A percentile compares a stretch with the other conserved stretches of the same genome.
These are phyloP conservation scores for Harpegnathos saltator DNA, from an alignment of 1,140 invertebrate species.

Conservation along the genomic window DNA sequence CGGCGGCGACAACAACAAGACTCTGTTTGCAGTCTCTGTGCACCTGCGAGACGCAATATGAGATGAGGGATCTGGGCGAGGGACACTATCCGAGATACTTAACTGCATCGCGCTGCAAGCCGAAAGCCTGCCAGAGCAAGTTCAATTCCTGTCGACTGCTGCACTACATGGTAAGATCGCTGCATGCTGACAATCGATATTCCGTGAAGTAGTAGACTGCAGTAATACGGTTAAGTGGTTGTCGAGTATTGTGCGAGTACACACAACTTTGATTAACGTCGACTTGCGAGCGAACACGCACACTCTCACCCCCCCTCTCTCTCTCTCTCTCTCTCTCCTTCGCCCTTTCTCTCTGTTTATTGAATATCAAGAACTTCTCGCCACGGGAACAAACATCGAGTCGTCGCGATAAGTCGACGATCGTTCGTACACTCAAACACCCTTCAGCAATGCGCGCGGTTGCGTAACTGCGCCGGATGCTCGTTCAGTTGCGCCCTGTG, in stretches of 20 bases:
- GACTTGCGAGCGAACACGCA: neutral
- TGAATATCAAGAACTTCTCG: constrained; percentile 5
- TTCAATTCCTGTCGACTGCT: constrained; percentile 73
- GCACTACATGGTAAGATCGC: constrained; percentile 70
- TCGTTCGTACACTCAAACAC: neutral
- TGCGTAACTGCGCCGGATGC: neutral
- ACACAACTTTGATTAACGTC: constrained; percentile 36
- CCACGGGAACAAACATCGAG: neutral
- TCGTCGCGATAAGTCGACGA: neutral
- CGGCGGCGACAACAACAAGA: no score
- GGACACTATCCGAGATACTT: constrained; percentile 75
- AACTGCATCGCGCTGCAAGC: constrained; percentile 64
- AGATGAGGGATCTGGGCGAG: constrained; percentile 70
- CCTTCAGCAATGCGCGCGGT: neutral
- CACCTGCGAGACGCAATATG: constrained; percentile 70
- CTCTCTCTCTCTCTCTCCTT: no score
- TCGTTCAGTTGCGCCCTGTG: neutral
- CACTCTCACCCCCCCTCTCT: no score
- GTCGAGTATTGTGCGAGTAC: constrained; percentile 35
- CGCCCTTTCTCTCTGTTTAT: constrained; percentile 16
- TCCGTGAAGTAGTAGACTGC: constrained; percentile 5
- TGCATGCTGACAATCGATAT: constrained; percentile 2
- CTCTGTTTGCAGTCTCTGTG: constrained; percentile 56
- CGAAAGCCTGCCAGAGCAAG: constrained; percentile 63
- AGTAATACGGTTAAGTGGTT: neutral